Evolutionary conservation across 2,888 invertebrate genomes (phyloP), one percentile per base, ranked within the genome.

Genomic region (Drosophila putrida): DNA sequence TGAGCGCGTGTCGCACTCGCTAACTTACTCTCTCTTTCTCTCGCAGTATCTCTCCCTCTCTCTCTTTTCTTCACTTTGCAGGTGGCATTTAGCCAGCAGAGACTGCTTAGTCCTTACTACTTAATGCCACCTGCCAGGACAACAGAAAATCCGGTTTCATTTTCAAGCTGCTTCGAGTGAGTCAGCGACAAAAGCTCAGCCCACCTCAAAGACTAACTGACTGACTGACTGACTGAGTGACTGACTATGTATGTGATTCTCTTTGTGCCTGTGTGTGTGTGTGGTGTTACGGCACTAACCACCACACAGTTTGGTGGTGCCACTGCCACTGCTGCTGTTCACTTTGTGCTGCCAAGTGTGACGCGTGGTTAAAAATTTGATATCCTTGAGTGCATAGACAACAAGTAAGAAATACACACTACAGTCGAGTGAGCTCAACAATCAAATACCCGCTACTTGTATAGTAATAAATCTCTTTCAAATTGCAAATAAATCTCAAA

Each of bases 341-440:
- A 49, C 49, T 65, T 66, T 68, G 62, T 61, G 70, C 82, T 73
- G 75, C 68, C 86, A 78, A 72, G 86, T 82, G 78, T 87, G 87
- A 78, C 78, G 82, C 82, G 87, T 86, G 86, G 84, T 80, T 82
- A 77, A 88, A 79, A 86, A 87, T 86, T 86, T 80, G 89, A 87
- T 87, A 87, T 84, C 86, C 84, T 80, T 77, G 76, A 78, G 72
- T 66, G 78, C 62, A 64, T 66, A 47, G 62, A 61, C 71, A 67
- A 63, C 69, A 75, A 71, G 69, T 60, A 49, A 36, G 44, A 50
- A 38, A 20, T 20, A 20, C 20, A 20, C 10, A 33, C n/a, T 6
- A 15, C 46, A 36, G 5, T 20, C 4, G 11, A 49, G 35, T 11
- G 8, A 4, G n/a, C 49, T 35, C 49, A 20, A 49, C 49, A n/a